phyloP scores from a whole-genome alignment of 2,797 vertebrate species.

The Clarias fuscus region DNA sequence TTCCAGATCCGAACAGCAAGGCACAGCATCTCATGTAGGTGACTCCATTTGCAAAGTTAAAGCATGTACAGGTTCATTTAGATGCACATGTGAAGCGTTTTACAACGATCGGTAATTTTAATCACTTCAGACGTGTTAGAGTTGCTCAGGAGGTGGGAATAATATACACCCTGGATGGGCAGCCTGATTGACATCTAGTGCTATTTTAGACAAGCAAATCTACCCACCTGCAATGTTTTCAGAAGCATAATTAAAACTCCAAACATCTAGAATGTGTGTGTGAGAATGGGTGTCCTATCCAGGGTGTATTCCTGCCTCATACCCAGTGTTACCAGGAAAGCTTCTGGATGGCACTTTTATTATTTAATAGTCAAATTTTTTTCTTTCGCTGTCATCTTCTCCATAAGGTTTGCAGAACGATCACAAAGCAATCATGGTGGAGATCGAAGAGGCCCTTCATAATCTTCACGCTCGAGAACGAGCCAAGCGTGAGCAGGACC shows the following conservation, averaged over 20 bases:
- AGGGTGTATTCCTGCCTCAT: too few relatives aligned
- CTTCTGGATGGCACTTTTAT: background rate
- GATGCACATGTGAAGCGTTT: background rate
- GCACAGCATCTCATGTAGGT: constrained; percentile 90
- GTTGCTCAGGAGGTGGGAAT: background rate
- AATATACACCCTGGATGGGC: background rate
- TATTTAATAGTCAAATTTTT: background rate
- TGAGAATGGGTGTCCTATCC: background rate
- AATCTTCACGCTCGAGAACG: constrained; percentile 86
- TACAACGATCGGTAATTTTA: background rate
- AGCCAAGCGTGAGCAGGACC: constrained; percentile 79
- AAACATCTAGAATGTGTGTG: background rate
- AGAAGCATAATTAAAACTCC: background rate
- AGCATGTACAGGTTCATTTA: background rate
- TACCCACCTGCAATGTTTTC: background rate
- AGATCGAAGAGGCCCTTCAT: constrained; percentile 93
- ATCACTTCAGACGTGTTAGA: background rate
- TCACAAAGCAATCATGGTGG: constrained; percentile 89
- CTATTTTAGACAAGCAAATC: background rate
- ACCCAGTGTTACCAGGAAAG: background rate
- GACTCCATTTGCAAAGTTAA: background rate
- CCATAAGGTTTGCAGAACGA: constrained; percentile 91
- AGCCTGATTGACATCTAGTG: background rate
- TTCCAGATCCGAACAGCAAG: constrained; percentile 89
- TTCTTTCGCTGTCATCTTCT: background rate